Conservation (phyloP, 2,888 invertebrate genomes). For the Criorhina ranunculi region DNA sequence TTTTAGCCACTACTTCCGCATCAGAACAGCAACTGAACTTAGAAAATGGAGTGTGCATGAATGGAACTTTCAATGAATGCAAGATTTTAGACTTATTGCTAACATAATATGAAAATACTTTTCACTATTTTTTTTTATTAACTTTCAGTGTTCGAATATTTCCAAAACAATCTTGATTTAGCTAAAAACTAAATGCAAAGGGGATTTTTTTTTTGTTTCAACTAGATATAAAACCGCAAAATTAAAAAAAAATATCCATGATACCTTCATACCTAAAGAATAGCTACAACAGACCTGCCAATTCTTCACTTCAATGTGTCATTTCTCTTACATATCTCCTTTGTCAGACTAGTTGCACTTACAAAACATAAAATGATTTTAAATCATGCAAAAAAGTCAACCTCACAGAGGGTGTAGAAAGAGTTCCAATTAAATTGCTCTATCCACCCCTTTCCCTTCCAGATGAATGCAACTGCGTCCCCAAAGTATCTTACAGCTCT, state of each 20-base stretch:
- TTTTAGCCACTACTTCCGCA: no score
- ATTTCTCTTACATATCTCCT: not conserved
- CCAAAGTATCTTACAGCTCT: no score
- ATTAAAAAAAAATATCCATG: constrained; percentile 18
- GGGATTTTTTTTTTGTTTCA: constrained; percentile 42
- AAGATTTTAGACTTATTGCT: no score
- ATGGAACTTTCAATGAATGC: no score
- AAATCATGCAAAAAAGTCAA: not conserved
- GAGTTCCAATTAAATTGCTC: constrained; percentile 42
- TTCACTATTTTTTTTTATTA: not conserved
- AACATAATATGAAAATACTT: no score
- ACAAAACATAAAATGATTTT: constrained; percentile 4
- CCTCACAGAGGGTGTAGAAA: not conserved
- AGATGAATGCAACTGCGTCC: constrained; percentile 41
- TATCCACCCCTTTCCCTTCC: not conserved
- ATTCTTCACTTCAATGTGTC: not conserved
- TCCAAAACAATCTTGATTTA: not conserved
- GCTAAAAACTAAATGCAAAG: constrained; percentile 52
- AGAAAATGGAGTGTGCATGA: no score
- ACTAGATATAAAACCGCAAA: not conserved
- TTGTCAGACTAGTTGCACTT: constrained; percentile 41
- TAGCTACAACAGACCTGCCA: constrained; percentile 27
- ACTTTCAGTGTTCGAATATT: not conserved
- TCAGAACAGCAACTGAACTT: no score
- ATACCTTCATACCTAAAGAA: not conserved